Conservation (phyloP, 2,113 vertebrate genomes). For the Ptyas mucosa region DNA sequence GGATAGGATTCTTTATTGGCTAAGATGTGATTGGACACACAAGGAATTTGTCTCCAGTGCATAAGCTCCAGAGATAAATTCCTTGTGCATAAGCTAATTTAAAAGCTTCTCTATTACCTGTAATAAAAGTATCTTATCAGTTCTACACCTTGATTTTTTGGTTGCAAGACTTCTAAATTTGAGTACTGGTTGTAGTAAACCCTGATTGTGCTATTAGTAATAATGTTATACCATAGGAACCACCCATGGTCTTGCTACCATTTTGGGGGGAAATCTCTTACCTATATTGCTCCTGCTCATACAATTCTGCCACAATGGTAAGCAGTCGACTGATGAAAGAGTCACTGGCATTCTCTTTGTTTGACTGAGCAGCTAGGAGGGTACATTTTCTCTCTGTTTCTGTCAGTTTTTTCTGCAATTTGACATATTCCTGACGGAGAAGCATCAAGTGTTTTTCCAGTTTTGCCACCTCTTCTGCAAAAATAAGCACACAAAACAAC, state of each 20-base stretch:
- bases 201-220: background rate
- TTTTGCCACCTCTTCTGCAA: constrained; percentile 97
- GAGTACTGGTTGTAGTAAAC: background rate
- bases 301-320: constrained; percentile 86
- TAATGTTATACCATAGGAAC: background rate
- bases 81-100: background rate
- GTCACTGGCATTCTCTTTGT: constrained; percentile 75
- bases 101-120: background rate
- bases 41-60: background rate
- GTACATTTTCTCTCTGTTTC: constrained; percentile 90
- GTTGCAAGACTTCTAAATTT: background rate
- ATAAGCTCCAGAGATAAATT: background rate
- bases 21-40: background rate
- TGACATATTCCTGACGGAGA: constrained; percentile 97
- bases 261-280: constrained; percentile 41
- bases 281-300: constrained; percentile 96
- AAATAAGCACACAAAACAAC: background rate
- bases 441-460: constrained; percentile 97
- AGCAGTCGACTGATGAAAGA: constrained; percentile 92
- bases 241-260: background rate
- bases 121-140: background rate
- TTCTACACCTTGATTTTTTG: background rate
- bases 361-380: constrained; percentile 82
- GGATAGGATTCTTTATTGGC: background rate
- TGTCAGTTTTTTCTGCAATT: constrained; percentile 93